A percentile compares a stretch with the other conserved stretches of the same genome.
phyloP scores from a whole-genome alignment of 2,113 vertebrate species.

The Clarias batrachus region DNA sequence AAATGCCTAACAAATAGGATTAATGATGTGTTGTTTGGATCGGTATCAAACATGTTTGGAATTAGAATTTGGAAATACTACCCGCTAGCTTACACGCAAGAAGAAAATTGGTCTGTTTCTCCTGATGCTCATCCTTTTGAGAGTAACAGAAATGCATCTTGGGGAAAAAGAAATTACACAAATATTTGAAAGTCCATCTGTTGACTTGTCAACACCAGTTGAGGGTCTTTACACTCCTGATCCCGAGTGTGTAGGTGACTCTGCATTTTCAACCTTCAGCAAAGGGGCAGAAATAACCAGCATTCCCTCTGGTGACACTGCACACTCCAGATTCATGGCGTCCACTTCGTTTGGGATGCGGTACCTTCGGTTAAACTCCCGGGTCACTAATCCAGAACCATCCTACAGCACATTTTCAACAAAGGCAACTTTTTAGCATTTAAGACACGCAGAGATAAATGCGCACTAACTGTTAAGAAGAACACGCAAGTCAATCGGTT shows the following conservation, averaged over 20 bases:
- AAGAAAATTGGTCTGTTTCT: slow-evolving; percentile 4
- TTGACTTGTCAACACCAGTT: background rate
- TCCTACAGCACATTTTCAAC: slow-evolving; percentile 45
- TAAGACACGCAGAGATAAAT: background rate
- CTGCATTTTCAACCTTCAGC: slow-evolving; percentile 56
- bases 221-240: slow-evolving; percentile 35
- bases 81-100: background rate
- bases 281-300: slow-evolving; percentile 73
- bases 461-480: background rate
- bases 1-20: slow-evolving; percentile 6
- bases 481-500: background rate
- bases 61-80: background rate
- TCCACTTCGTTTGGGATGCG: slow-evolving; percentile 73
- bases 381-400: slow-evolving; percentile 66
- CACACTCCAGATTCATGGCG: slow-evolving; percentile 69
- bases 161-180: background rate
- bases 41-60: slow-evolving; percentile 32
- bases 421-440: background rate
- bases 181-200: background rate
- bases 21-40: slow-evolving; percentile 5
- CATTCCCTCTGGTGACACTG: slow-evolving; percentile 70
- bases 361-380: slow-evolving; percentile 74
- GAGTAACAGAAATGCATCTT: slow-evolving; percentile 6
- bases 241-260: slow-evolving; percentile 46
- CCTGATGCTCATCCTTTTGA: slow-evolving; percentile 4